phyloP scores from a whole-genome alignment of 2,888 invertebrate genomes.

The Hemithea aestivaria region DNA sequence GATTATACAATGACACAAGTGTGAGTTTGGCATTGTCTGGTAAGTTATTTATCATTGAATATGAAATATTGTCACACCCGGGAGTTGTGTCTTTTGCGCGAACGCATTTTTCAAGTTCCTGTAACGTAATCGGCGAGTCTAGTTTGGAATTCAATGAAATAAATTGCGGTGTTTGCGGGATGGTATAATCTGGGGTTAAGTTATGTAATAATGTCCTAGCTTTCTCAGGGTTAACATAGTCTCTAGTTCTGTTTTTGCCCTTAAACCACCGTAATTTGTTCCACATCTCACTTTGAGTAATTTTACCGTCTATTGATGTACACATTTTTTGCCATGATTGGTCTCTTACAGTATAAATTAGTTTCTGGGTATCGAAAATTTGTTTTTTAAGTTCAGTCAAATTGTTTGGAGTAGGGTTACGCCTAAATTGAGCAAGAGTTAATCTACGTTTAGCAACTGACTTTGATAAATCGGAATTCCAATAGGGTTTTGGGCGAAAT shows the following conservation, averaged over 20 bases:
- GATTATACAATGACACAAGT: slow-evolving; percentile 9
- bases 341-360: neutral
- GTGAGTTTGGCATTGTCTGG: slow-evolving; percentile 8
- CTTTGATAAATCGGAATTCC: slow-evolving; percentile 4
- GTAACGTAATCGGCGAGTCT: neutral
- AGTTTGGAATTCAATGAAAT: no score
- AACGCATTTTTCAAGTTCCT: slow-evolving; percentile 1
- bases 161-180: no score
- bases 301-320: neutral
- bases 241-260: neutral
- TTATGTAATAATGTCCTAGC: neutral
- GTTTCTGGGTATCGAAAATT: neutral
- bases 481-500: slow-evolving; percentile 7
- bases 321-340: slow-evolving; percentile 1
- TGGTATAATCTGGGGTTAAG: slow-evolving; percentile 7
- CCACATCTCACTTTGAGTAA: slow-evolving; percentile 5
- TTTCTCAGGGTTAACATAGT: neutral
- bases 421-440: neutral
- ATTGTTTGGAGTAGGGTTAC: slow-evolving; percentile 1
- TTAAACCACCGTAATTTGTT: slow-evolving; percentile 7
- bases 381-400: neutral
- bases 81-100: slow-evolving; percentile 3
- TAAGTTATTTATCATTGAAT: slow-evolving; percentile 18
- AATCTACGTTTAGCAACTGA: slow-evolving; percentile 1
- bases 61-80: slow-evolving; percentile 6